These are phyloP conservation scores for Dinomys branickii DNA, from an alignment of 2,113 vertebrate genomes.

Conservation along the genomic window DNA sequence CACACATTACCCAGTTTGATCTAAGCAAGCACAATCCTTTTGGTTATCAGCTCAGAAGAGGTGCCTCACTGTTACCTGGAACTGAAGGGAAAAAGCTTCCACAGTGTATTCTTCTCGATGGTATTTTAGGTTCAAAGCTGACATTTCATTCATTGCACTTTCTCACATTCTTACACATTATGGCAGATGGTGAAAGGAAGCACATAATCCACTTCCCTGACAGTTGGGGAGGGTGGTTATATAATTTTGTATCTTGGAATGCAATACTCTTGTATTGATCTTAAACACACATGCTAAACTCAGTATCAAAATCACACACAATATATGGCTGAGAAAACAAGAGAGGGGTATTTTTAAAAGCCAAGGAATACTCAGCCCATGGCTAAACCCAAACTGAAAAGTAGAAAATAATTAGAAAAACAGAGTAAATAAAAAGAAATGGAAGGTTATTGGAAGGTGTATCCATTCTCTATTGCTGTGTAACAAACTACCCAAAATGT, in stretches of 20 bases:
- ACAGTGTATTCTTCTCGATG: neutral
- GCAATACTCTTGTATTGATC: neutral
- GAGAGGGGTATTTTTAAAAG: slow-evolving; percentile 22
- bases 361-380: slow-evolving; percentile 7
- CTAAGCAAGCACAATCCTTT: neutral
- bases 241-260: slow-evolving; percentile 17
- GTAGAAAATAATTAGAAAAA: neutral
- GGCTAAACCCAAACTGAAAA: slow-evolving; percentile 8
- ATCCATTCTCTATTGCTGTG: neutral
- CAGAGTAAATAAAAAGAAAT: neutral
- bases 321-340: neutral
- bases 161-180: neutral
- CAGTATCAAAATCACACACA: slow-evolving; percentile 1
- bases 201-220: neutral
- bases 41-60: slow-evolving; percentile 21
- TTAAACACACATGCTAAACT: slow-evolving; percentile 27
- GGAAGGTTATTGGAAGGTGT: neutral
- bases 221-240: neutral
- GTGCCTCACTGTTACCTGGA: neutral
- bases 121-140: neutral
- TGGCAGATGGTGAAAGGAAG: neutral
- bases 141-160: neutral
- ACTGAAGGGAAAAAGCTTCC: neutral
- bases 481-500: neutral
- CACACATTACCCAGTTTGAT: neutral